phyloP scores from a whole-genome alignment of 2,888 invertebrate species.

The Lithophane leautieri region DNA sequence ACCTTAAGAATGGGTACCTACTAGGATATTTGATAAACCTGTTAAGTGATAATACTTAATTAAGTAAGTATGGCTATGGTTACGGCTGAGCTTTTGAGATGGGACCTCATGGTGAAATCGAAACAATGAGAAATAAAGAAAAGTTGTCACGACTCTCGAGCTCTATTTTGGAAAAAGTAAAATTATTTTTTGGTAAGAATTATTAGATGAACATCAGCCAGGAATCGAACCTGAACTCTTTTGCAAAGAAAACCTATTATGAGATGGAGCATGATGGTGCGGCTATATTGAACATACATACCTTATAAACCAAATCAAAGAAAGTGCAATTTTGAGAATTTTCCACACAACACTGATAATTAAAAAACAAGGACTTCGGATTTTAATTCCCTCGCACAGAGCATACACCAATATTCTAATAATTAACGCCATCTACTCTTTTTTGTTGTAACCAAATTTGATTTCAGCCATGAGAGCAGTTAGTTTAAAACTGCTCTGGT shows the following conservation, averaged over 20 bases:
- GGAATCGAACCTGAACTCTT: no score
- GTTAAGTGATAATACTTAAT: neutral
- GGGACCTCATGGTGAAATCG: neutral
- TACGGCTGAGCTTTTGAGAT: neutral
- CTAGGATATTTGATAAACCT: no score
- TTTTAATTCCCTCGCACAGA: no score
- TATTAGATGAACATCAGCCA: neutral
- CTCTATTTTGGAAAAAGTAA: neutral
- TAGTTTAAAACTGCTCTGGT: no score
- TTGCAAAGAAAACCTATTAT: neutral
- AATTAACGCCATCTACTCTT: constrained; percentile 28
- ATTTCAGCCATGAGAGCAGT: neutral
- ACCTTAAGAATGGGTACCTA: no score
- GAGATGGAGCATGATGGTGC: neutral
- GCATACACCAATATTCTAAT: neutral
- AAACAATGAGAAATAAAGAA: neutral
- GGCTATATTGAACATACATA: neutral
- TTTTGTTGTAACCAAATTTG: neutral
- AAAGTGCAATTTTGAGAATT: neutral
- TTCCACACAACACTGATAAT: neutral
- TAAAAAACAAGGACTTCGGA: no score
- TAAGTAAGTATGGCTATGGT: no score
- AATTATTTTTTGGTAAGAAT: no score
- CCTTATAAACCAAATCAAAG: neutral
- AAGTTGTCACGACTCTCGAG: neutral